A percentile compares a stretch with the other conserved stretches of the same genome.
Evolutionary conservation across 2,113 vertebrate species (phyloP).

Genomic region (Eulemur rufifrons): DNA sequence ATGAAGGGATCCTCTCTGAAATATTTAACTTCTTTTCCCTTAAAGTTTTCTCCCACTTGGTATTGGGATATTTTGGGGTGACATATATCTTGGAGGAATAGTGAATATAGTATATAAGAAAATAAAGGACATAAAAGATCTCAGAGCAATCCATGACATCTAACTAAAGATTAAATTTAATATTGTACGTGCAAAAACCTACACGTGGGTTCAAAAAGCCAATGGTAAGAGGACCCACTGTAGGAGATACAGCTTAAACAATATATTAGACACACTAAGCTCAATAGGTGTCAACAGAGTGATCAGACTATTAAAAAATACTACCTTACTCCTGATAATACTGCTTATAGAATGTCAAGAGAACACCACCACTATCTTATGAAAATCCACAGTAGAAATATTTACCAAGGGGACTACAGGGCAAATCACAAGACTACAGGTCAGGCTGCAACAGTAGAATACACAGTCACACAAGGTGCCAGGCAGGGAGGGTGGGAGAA

Average conservation of each 20-base stretch:
- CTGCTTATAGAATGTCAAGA: not conserved
- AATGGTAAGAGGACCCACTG: not conserved
- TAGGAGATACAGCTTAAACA: not conserved
- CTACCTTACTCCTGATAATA: not conserved
- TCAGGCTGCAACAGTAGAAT: not conserved
- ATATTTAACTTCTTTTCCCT: slow-evolving; percentile 5
- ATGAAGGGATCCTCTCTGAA: not conserved
- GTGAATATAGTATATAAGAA: not conserved
- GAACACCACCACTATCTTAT: not conserved
- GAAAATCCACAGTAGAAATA: not conserved
- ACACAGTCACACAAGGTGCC: not conserved
- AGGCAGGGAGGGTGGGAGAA: not conserved
- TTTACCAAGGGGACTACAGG: not conserved
- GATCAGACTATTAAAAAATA: not conserved
- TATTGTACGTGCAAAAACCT: not conserved
- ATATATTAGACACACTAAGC: not conserved
- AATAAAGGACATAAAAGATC: not conserved
- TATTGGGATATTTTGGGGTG: not conserved
- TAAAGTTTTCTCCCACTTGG: not conserved
- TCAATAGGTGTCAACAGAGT: not conserved
- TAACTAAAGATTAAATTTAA: slow-evolving; percentile 26
- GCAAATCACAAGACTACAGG: not conserved
- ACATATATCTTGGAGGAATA: not conserved
- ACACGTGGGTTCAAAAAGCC: not conserved
- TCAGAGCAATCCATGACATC: not conserved